Evolutionary conservation across 2,113 vertebrate species (phyloP), one percentile per base, ranked within the genome.

Genomic region (Ochotona princeps): DNA sequence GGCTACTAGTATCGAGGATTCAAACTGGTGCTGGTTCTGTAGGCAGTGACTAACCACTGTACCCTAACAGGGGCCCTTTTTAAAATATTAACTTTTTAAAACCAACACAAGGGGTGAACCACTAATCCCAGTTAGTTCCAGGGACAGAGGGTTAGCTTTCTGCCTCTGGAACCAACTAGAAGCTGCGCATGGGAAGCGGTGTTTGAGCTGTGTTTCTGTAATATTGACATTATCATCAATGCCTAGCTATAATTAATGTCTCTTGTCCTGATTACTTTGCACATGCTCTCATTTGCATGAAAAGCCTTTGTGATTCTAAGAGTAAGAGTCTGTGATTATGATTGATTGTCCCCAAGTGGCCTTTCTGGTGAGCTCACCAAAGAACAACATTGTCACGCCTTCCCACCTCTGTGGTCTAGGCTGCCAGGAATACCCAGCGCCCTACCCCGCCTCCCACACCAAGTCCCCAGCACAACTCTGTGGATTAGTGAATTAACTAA

Each of bases 191-290:
- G 72, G 76, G 91, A 94, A 91, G 54, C 76, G 49, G 2, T 76
- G 78, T 91, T 93, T 95, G 32, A 32, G 65, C 38, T 79, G 11
- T n/a, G 28, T 78, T 8, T 69, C 47, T 12, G 60, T 28, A 54
- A 75, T 75, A 83, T 89, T 78, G 81, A 28, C 67, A 88, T 72
- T 83, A 65, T 20, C 35, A 60, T 75, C 66, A 73, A 82, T 75
- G n/a, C 80, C 25, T 91, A 70, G 87, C 89, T 87, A 91, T 5
- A 66, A 54, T 94, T 89, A 83, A 92, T 66, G 7, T 87, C 49
- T 95, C 15, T 90, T 87, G 67, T 93, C 73, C 57, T 54, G n/a
- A 81, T 91, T 91, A 94, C 65, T 93, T 91, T 93, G 81, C 49
- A 54, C 87, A 87, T 8, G 13, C 63, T 20, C 7, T 84, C 11